These are phyloP conservation scores for Takifugu flavidus DNA, from an alignment of 2,113 vertebrate species.

Conservation along the genomic window DNA sequence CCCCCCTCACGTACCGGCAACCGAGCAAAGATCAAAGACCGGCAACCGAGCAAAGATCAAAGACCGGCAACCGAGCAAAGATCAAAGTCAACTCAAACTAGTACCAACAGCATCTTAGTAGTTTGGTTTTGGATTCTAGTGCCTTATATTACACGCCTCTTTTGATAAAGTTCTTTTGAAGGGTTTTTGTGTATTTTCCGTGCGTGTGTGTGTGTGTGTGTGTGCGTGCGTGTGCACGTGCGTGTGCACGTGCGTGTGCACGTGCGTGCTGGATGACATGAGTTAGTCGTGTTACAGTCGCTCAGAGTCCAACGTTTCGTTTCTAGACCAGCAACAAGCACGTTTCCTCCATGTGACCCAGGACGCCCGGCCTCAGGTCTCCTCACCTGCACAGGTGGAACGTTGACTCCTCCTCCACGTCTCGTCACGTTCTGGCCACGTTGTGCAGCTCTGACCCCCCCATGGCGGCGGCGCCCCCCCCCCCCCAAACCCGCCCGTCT, in stretches of 20 bases:
- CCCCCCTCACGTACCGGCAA: slow-evolving; percentile 49
- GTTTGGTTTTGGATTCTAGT: slow-evolving; percentile 75
- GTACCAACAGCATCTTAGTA: slow-evolving; percentile 60
- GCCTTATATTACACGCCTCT: slow-evolving; percentile 79
- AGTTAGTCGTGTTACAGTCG: slow-evolving; percentile 54
- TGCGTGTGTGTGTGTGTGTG: slow-evolving; percentile 33
- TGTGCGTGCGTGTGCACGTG: too few species aligned
- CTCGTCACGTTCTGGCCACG: too few species aligned
- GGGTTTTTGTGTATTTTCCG: slow-evolving; percentile 55
- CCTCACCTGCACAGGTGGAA: too few species aligned
- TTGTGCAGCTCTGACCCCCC: too few species aligned
- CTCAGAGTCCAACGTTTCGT: too few species aligned
- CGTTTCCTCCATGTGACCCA: too few species aligned
- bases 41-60: slow-evolving; percentile 42
- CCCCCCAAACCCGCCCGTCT: too few species aligned
- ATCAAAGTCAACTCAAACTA: slow-evolving; percentile 55
- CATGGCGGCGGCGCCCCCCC: too few species aligned
- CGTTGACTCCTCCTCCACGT: too few species aligned
- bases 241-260: too few species aligned
- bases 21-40: slow-evolving; percentile 13
- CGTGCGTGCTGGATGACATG: slow-evolving; percentile 40
- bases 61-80: slow-evolving; percentile 56
- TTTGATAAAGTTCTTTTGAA: slow-evolving; percentile 73
- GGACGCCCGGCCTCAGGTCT: too few species aligned
- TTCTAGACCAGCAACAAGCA: too few species aligned